A percentile compares a stretch with the other conserved stretches of the same genome.
These are phyloP conservation scores for Elmis aenea DNA, from an alignment of 2,888 invertebrate genomes.

Conservation along the genomic window DNA sequence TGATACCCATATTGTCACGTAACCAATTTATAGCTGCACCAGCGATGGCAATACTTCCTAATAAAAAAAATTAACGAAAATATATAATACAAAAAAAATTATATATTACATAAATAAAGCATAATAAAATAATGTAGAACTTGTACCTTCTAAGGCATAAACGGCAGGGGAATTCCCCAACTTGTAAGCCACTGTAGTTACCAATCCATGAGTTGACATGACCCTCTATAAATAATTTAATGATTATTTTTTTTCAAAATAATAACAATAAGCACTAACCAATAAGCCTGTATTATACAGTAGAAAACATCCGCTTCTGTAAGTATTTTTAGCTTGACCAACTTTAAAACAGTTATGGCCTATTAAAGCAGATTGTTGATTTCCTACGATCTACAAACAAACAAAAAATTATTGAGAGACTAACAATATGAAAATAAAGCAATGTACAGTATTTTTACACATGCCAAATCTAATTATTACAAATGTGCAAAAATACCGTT, in stretches of 20 bases:
- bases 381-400: conserved; percentile 73
- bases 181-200: conserved; percentile 96
- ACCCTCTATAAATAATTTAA: conserved; percentile 56
- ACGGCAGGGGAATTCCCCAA: conserved; percentile 77
- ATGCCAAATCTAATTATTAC: too few species aligned
- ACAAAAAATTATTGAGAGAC: too few species aligned
- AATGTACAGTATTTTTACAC: too few species aligned
- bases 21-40: conserved; percentile 93
- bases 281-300: conserved; percentile 87
- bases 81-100: too few species aligned
- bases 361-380: conserved; percentile 91
- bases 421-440: too few species aligned
- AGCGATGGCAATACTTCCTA: conserved; percentile 82
- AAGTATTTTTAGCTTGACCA: conserved; percentile 93
- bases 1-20: conserved; percentile 82
- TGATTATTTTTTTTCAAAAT: conserved; percentile 3
- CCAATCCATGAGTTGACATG: conserved; percentile 81
- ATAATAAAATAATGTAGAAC: conserved; percentile 1
- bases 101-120: conserved; percentile 1
- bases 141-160: conserved; percentile 94
- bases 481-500: too few species aligned
- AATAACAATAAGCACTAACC: neutral
- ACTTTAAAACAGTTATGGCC: conserved; percentile 85
- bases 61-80: conserved; percentile 6
- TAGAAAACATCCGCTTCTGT: conserved; percentile 85